Conservation (phyloP, 2,888 invertebrate genomes). For the Sisyra terminalis region DNA sequence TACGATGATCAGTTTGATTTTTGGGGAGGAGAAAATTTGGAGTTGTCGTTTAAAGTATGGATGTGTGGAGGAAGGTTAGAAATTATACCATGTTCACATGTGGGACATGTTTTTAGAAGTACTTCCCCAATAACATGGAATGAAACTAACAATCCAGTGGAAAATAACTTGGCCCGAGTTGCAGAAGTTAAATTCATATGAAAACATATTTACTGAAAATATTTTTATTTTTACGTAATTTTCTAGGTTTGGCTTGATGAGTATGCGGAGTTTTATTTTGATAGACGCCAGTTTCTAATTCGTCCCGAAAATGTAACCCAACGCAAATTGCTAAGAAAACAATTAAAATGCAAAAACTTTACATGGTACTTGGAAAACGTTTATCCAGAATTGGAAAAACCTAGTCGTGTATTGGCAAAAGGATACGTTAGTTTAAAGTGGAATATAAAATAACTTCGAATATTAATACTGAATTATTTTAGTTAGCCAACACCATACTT, state of each 20-base stretch:
- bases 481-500: conserved; percentile 76
- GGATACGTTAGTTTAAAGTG: conserved; percentile 99
- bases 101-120: conserved; percentile 97
- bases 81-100: conserved; percentile 96
- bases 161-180: conserved; percentile 89
- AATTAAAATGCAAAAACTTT: conserved; percentile 87
- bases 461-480: conserved; percentile 18
- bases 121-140: conserved; percentile 98
- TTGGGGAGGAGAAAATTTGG: conserved; percentile 98
- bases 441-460: conserved; percentile 10
- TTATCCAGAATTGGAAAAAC: conserved; percentile 97
- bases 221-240: neutral
- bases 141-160: conserved; percentile 89
- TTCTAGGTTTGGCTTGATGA: conserved; percentile 86
- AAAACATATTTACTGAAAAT: neutral
- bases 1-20: conserved; percentile 99
- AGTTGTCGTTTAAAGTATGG: conserved; percentile 98
- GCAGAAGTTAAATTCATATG: conserved; percentile 47
- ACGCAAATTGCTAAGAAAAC: conserved; percentile 62
- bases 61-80: conserved; percentile 99
- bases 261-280: conserved; percentile 95
- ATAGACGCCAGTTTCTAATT: conserved; percentile 90
- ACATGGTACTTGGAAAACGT: conserved; percentile 97
- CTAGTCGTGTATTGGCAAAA: conserved; percentile 90
- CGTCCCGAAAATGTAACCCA: conserved; percentile 88